Base-by-base conservation (phyloP, 1,140 invertebrate species). In the Stenopsyche tienmushanensis region DNA sequence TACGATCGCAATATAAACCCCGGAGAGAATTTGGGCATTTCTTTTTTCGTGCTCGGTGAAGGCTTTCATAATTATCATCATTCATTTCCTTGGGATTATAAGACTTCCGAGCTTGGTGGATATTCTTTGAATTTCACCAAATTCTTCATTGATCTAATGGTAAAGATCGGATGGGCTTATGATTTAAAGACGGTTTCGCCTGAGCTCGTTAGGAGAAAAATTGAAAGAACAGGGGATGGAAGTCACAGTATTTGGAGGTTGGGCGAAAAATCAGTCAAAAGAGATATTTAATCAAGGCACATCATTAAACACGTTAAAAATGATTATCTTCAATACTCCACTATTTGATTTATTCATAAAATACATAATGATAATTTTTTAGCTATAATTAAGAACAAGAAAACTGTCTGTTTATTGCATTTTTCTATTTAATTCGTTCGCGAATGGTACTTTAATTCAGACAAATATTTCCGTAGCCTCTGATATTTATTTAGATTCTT, bases 51-150 rank as follows among this genome's bases (percentile, higher is more conserved):
- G 1, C 77, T 91, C 3, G 92, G 91, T 0, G 91, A 94, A 80
- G 94, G 93, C 1, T 96, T 93, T 87, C 94, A 97, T 75, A 97
- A 97, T 78, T 98, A 96, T 77, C 95, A 98, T 75, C 95, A 98
- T 79, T 90, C 90, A 0, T 98, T 98, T 80, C 96, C 94, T 0
- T 92, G 89, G 80, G 92, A 94, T 77, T 89, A 95, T 76, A 85
- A 88, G 68, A 85, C 90, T 3, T 83, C 90, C 2, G 92, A 94
- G 74, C 80, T 93, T 0, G 91, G 93, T 42, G 84, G 86, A 71
- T 93, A 90, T 78, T 83, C 83, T 9, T 34, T 34, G n/a, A 98
- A 97, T 73, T 79, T 89, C 34, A 96, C 93, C 0, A 93, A 89
- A 0, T 81, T 82, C 1, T 93, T 96, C 73, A 93, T 97, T 65